phyloP scores from a whole-genome alignment of 2,888 invertebrate genomes.

The Philereme vetulata region DNA sequence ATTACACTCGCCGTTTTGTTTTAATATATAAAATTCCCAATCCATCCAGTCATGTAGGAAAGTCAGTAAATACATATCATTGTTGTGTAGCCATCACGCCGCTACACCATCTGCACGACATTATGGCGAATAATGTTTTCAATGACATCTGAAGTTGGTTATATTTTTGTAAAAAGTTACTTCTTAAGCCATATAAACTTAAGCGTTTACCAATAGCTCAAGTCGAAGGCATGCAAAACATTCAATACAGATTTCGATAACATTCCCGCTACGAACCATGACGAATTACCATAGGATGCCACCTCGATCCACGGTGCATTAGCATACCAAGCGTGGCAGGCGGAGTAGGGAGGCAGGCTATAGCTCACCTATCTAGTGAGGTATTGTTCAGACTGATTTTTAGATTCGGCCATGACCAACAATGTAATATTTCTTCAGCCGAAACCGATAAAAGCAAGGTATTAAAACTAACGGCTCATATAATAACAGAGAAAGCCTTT shows the following conservation, averaged over 20 bases:
- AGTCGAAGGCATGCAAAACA: background rate
- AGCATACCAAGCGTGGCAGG: constrained; percentile 8
- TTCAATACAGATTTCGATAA: constrained; percentile 11
- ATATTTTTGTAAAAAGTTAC: no score
- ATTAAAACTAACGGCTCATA: no score
- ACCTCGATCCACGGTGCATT: constrained; percentile 8
- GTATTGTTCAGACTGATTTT: background rate
- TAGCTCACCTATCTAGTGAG: background rate
- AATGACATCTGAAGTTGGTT: no score
- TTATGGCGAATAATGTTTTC: no score
- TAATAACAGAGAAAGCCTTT: no score
- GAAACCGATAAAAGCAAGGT: background rate
- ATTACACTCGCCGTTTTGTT: no score
- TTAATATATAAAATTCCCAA: no score
- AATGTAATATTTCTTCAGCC: background rate
- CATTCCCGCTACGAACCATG: constrained; percentile 9
- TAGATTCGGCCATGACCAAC: background rate
- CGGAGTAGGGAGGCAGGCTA: background rate
- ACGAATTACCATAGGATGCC: constrained; percentile 13
- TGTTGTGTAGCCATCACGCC: no score
- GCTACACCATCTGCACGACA: no score
- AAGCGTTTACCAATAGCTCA: background rate
- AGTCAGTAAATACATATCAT: no score
- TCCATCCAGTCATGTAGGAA: no score
- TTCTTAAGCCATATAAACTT: background rate